phyloP scores from a whole-genome alignment of 2,797 vertebrate species.

The Rhinophrynus dorsalis region DNA sequence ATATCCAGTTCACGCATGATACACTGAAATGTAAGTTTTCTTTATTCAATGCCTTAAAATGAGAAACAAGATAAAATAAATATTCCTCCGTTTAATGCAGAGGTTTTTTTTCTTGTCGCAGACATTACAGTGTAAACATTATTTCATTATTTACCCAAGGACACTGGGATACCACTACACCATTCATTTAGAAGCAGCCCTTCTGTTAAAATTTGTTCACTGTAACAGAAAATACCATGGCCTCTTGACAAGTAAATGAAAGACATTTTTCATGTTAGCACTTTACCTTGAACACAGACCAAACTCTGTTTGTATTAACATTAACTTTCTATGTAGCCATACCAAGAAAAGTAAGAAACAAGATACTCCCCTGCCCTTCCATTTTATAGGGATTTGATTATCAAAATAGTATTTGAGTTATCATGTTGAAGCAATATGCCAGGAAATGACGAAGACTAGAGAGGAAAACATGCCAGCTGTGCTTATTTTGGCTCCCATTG shows the following conservation, averaged over 20 bases:
- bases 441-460: constrained; percentile 65
- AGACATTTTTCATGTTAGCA: too few species aligned
- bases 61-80: too few species aligned
- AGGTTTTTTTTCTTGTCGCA: too few species aligned
- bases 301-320: neutral
- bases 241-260: neutral
- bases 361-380: neutral
- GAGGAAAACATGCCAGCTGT: constrained; percentile 68
- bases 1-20: too few species aligned
- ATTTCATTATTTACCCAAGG: too few species aligned
- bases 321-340: neutral
- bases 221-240: neutral
- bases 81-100: too few species aligned
- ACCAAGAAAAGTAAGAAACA: neutral
- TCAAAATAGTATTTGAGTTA: constrained; percentile 66
- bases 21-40: too few species aligned
- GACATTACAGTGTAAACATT: too few species aligned
- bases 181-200: constrained; percentile 6
- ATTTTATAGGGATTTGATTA: constrained; percentile 58
- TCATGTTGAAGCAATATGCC: constrained; percentile 63
- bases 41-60: too few species aligned
- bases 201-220: constrained; percentile 52
- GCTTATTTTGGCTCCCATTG: constrained; percentile 67
- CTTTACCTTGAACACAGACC: neutral
- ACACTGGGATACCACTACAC: neutral